phyloP scores from a whole-genome alignment of 2,797 vertebrate genomes.

The Cirrhinus molitorella region DNA sequence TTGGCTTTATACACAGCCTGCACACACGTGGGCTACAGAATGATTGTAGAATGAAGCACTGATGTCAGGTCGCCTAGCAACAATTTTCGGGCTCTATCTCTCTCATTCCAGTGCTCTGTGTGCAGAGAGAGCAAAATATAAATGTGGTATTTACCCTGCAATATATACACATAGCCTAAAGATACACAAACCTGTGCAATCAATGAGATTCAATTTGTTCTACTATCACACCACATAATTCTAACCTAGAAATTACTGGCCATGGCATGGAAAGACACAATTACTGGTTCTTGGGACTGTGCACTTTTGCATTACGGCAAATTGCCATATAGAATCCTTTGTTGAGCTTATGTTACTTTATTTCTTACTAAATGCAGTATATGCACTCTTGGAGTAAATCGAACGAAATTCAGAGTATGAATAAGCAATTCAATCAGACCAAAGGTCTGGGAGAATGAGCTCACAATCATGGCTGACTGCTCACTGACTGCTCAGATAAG shows the following conservation, averaged over 20 bases:
- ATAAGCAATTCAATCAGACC: slow-evolving; percentile 10
- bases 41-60: slow-evolving; percentile 58
- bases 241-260: background rate
- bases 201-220: slow-evolving; percentile 17
- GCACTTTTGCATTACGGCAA: background rate
- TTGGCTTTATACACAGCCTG: slow-evolving; percentile 62
- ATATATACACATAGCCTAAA: slow-evolving; percentile 6
- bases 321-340: background rate
- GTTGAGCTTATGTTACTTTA: background rate
- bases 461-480: slow-evolving; percentile 30
- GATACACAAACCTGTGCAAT: background rate
- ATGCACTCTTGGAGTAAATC: slow-evolving; percentile 2
- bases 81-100: slow-evolving; percentile 54
- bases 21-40: slow-evolving; percentile 61
- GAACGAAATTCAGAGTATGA: slow-evolving; percentile 18
- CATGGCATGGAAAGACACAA: background rate
- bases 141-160: slow-evolving; percentile 34
- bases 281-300: background rate
- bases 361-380: background rate
- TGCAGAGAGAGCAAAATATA: slow-evolving; percentile 1
- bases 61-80: slow-evolving; percentile 72
- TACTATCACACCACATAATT: slow-evolving; percentile 6
- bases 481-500: slow-evolving; percentile 31
- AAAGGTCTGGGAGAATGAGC: slow-evolving; percentile 12
- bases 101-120: slow-evolving; percentile 44